Conservation (phyloP, 2,113 vertebrate genomes). For the Nycticorax nycticorax region DNA sequence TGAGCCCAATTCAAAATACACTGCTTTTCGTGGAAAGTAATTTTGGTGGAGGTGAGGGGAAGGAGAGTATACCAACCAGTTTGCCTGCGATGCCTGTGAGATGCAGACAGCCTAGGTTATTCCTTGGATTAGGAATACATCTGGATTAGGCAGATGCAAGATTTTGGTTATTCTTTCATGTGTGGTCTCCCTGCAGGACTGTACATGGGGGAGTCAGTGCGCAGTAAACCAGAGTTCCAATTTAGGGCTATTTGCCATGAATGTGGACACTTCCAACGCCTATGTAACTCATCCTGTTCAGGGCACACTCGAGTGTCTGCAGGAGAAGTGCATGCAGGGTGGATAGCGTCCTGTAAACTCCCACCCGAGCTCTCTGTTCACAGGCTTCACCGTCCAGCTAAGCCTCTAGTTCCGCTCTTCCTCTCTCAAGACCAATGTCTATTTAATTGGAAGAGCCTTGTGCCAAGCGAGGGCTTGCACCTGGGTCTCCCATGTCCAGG, state of each 20-base stretch:
- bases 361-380: neutral
- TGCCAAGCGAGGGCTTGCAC: neutral
- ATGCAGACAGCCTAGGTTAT: neutral
- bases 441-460: neutral
- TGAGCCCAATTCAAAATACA: neutral
- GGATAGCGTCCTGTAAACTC: neutral
- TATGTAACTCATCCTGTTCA: neutral
- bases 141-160: neutral
- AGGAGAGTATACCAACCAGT: neutral
- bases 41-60: neutral
- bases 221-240: neutral
- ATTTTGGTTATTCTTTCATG: neutral
- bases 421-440: neutral
- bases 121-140: neutral
- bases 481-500: fast-evolving
- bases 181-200: neutral
- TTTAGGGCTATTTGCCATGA: neutral
- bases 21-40: neutral
- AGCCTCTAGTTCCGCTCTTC: neutral
- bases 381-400: neutral
- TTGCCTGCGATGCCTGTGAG: neutral
- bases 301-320: fast-evolving
- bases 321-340: neutral
- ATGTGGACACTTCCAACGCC: neutral
- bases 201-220: neutral